phyloP scores from a whole-genome alignment of 2,888 invertebrate genomes.

The Himalopsyche japonica region DNA sequence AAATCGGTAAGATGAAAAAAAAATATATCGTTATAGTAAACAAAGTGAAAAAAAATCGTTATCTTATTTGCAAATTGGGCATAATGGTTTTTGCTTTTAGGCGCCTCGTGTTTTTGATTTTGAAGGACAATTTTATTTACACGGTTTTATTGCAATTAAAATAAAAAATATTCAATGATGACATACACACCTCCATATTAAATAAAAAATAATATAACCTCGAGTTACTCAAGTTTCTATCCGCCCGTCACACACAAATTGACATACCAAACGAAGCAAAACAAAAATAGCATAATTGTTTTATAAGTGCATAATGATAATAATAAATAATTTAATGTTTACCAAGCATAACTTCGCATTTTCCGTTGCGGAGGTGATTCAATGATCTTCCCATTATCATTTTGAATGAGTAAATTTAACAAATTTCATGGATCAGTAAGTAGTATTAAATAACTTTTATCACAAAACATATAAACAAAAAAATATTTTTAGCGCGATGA shows the following conservation, averaged over 20 bases:
- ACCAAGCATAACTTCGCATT: slow-evolving; percentile 75
- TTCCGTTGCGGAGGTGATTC: slow-evolving; percentile 65
- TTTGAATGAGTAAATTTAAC: slow-evolving; percentile 31
- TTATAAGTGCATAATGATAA: slow-evolving; percentile 5
- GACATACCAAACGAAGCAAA: background rate
- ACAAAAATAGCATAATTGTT: background rate
- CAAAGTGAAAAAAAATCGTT: too few species aligned
- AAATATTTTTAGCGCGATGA: too few species aligned
- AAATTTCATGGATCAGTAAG: too few species aligned
- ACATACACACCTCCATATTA: background rate
- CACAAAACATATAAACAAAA: too few species aligned
- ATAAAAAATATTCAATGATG: background rate
- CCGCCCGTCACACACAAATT: background rate
- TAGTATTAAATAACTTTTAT: too few species aligned
- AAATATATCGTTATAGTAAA: too few species aligned
- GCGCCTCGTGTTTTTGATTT: too few species aligned
- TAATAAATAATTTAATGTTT: slow-evolving; percentile 45
- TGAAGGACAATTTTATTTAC: too few species aligned
- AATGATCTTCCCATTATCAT: slow-evolving; percentile 55
- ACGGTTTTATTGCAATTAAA: background rate
- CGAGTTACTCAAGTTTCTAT: background rate
- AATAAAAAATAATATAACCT: background rate
- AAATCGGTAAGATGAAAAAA: too few species aligned
- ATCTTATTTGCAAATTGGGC: too few species aligned
- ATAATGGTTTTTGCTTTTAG: too few species aligned